Percentiles rank a stretch among this genome's conserved stretches.
Evolutionary conservation across 2,797 vertebrate species (phyloP).

Genomic region (Tachyglossus aculeatus): DNA sequence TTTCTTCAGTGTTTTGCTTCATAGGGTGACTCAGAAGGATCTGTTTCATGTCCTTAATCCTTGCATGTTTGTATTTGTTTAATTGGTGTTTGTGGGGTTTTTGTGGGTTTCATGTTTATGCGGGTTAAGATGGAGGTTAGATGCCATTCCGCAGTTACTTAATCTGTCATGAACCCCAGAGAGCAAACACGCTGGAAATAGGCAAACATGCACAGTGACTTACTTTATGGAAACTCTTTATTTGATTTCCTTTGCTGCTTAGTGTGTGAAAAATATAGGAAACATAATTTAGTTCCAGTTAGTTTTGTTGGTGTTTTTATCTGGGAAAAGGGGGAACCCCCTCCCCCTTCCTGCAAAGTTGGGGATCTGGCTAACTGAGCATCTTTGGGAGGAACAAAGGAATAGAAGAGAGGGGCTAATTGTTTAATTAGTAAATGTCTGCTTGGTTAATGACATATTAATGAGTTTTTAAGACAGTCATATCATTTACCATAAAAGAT

Average conservation of each 20-base stretch:
- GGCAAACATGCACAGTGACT: slow-evolving; percentile 43
- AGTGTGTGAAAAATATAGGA: slow-evolving; percentile 43
- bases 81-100: slow-evolving; percentile 40
- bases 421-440: slow-evolving; percentile 88
- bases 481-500: slow-evolving; percentile 85
- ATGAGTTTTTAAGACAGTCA: slow-evolving; percentile 86
- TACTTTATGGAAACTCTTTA: slow-evolving; percentile 44
- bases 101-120: slow-evolving; percentile 50
- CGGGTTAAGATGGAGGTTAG: slow-evolving; percentile 21
- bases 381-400: slow-evolving; percentile 79
- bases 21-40: slow-evolving; percentile 60
- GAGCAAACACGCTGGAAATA: slow-evolving; percentile 40
- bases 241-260: slow-evolving; percentile 55
- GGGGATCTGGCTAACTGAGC: slow-evolving; percentile 66
- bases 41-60: slow-evolving; percentile 63
- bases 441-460: slow-evolving; percentile 88
- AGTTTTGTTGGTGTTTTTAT: slow-evolving; percentile 57
- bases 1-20: slow-evolving; percentile 64
- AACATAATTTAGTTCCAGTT: slow-evolving; percentile 50
- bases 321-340: slow-evolving; percentile 44
- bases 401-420: slow-evolving; percentile 82
- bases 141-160: slow-evolving; percentile 25
- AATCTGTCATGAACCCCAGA: slow-evolving; percentile 31
- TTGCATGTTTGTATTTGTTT: slow-evolving; percentile 60
- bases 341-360: slow-evolving; percentile 53